phyloP scores from a whole-genome alignment of 2,888 invertebrate species.

The Rhamphomyia laevipes region DNA sequence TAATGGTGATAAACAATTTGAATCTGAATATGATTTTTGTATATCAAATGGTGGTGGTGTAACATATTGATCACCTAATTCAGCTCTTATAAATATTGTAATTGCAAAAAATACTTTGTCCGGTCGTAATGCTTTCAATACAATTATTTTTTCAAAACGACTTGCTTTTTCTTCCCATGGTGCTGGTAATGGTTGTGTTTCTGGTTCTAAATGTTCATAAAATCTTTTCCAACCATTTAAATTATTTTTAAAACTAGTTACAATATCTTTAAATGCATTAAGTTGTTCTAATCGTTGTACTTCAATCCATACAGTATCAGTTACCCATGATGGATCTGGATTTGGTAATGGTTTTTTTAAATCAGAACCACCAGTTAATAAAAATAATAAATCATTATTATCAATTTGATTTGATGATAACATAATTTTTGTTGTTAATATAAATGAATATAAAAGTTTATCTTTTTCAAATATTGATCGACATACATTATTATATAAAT shows the following conservation, averaged over 20 bases:
- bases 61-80: slow-evolving; percentile 67
- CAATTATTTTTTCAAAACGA: slow-evolving; percentile 62
- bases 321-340: slow-evolving; percentile 68
- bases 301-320: slow-evolving; percentile 69
- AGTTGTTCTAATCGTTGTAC: slow-evolving; percentile 59
- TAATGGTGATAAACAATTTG: slow-evolving; percentile 63
- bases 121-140: slow-evolving; percentile 68
- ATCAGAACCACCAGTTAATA: slow-evolving; percentile 53
- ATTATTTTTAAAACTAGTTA: slow-evolving; percentile 45
- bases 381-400: slow-evolving; percentile 56
- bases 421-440: slow-evolving; percentile 55
- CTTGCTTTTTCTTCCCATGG: slow-evolving; percentile 51
- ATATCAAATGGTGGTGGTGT: slow-evolving; percentile 80
- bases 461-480: slow-evolving; percentile 82
- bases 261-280: slow-evolving; percentile 49
- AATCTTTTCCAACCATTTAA: slow-evolving; percentile 45
- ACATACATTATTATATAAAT: slow-evolving; percentile 76
- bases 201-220: slow-evolving; percentile 57
- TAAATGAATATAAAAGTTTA: slow-evolving; percentile 74
- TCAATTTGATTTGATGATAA: slow-evolving; percentile 49
- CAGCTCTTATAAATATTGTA: slow-evolving; percentile 56
- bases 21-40: slow-evolving; percentile 67
- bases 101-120: slow-evolving; percentile 76
- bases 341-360: slow-evolving; percentile 38
- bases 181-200: slow-evolving; percentile 54